phyloP scores from a whole-genome alignment of 2,113 vertebrate genomes.

The Mesocricetus auratus region DNA sequence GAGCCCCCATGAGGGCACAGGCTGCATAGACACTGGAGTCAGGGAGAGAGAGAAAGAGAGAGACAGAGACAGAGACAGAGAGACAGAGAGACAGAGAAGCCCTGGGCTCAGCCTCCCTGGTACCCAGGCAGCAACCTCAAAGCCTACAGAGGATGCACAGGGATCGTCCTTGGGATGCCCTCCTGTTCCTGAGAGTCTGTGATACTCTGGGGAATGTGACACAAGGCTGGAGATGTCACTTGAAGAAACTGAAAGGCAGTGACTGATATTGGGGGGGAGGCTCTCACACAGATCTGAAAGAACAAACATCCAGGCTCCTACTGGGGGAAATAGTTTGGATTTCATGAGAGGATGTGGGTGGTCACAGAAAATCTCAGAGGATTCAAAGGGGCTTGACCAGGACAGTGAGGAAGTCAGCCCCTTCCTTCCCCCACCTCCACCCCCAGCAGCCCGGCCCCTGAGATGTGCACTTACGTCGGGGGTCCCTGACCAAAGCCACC shows the following conservation, averaged over 20 bases:
- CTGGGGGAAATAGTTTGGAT: not conserved
- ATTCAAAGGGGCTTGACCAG: not conserved
- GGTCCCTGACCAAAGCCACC: not conserved
- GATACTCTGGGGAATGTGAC: not conserved
- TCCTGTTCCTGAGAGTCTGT: fast-evolving
- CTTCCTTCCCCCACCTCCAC: too few relatives aligned
- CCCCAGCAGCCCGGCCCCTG: not conserved
- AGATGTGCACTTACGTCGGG: not conserved
- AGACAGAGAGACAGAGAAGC: not conserved
- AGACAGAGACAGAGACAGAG: fast-evolving
- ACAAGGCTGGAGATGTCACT: not conserved
- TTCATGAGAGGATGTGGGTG: fast-evolving
- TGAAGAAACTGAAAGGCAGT: not conserved
- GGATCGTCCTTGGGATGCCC: too few relatives aligned
- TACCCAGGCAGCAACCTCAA: fast-evolving
- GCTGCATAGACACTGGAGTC: not conserved
- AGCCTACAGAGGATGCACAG: fast-evolving
- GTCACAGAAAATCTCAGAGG: not conserved
- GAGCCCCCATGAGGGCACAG: fast-evolving
- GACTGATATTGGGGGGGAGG: fast-evolving
- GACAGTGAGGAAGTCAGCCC: not conserved
- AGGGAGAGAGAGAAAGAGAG: not conserved
- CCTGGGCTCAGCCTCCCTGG: too few relatives aligned
- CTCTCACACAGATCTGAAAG: not conserved
- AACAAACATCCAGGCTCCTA: not conserved